Evolutionary conservation across 1,140 invertebrate species (phyloP).

Genomic region (Atta colombica): DNA sequence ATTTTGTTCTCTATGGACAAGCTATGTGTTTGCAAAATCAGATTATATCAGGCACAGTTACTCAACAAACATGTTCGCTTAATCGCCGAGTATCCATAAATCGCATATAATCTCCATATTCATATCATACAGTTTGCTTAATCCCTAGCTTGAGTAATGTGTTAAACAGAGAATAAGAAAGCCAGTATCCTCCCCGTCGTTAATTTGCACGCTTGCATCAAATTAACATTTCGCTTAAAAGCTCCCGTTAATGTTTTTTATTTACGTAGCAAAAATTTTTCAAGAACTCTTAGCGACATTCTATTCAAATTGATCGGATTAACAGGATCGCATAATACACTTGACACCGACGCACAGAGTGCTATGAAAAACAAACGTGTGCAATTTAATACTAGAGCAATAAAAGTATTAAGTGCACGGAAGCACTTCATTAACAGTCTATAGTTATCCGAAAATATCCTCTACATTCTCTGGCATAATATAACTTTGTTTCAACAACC

Average conservation of each 20-base stretch:
- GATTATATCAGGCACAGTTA: conserved; percentile 31
- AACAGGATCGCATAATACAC: conserved; percentile 8
- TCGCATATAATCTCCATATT: conserved; percentile 40
- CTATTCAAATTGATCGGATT: not conserved
- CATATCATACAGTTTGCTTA: conserved; percentile 14
- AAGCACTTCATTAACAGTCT: not conserved
- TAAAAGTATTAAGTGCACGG: not conserved
- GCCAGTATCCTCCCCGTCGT: not conserved
- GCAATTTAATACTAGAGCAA: not conserved
- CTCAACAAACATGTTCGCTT: conserved; percentile 24
- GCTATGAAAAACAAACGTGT: not conserved
- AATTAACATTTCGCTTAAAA: not conserved
- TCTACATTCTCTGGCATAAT: not conserved
- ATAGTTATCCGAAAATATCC: not conserved
- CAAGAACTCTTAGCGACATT: not conserved
- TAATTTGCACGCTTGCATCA: not conserved
- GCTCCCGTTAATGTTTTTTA: not conserved
- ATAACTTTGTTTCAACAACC: conserved; percentile 6
- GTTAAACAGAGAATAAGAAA: conserved; percentile 38
- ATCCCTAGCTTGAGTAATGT: conserved; percentile 19
- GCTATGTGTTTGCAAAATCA: conserved; percentile 11
- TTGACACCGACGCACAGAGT: not conserved
- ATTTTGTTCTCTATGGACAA: not conserved
- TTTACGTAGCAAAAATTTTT: not conserved
- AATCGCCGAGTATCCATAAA: conserved; percentile 47